These are phyloP conservation scores for Panopea generosa DNA, from an alignment of 2,888 invertebrate species.

Conservation along the genomic window DNA sequence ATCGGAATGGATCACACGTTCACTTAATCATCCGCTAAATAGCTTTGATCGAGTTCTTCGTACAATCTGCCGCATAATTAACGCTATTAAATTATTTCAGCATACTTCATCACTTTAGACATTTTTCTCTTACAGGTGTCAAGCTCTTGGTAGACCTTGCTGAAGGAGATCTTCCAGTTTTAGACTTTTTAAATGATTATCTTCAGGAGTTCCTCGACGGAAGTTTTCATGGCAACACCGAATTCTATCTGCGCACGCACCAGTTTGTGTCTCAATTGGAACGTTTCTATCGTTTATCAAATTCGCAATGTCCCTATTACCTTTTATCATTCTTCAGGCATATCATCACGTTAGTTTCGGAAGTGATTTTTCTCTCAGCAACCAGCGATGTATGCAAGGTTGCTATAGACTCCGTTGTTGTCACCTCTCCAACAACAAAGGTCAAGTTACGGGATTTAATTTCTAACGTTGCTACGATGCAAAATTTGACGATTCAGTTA, in stretches of 20 bases:
- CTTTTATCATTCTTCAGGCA: constrained; percentile 63
- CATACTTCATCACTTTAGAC: neutral
- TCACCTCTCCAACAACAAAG: constrained; percentile 57
- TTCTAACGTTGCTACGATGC: constrained; percentile 40
- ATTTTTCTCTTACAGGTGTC: constrained; percentile 46
- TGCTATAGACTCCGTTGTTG: constrained; percentile 63
- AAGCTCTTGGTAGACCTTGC: constrained; percentile 63
- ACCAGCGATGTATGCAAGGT: constrained; percentile 62
- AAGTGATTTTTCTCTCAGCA: constrained; percentile 61
- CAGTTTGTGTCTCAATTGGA: constrained; percentile 61
- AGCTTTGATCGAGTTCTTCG: too few species aligned
- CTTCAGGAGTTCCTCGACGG: constrained; percentile 56
- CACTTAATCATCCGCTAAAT: too few species aligned
- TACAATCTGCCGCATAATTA: too few species aligned
- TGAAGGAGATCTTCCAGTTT: constrained; percentile 65
- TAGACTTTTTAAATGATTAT: constrained; percentile 62
- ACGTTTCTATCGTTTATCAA: constrained; percentile 53
- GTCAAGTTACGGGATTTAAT: constrained; percentile 55
- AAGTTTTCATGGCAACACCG: constrained; percentile 59
- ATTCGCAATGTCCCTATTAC: constrained; percentile 55
- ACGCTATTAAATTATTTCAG: neutral
- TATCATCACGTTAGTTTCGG: constrained; percentile 61
- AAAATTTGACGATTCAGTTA: constrained; percentile 57
- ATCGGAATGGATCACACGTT: too few species aligned
- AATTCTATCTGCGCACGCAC: constrained; percentile 61